phyloP scores from a whole-genome alignment of 2,113 vertebrate genomes.

The Brachyistius frenatus region DNA sequence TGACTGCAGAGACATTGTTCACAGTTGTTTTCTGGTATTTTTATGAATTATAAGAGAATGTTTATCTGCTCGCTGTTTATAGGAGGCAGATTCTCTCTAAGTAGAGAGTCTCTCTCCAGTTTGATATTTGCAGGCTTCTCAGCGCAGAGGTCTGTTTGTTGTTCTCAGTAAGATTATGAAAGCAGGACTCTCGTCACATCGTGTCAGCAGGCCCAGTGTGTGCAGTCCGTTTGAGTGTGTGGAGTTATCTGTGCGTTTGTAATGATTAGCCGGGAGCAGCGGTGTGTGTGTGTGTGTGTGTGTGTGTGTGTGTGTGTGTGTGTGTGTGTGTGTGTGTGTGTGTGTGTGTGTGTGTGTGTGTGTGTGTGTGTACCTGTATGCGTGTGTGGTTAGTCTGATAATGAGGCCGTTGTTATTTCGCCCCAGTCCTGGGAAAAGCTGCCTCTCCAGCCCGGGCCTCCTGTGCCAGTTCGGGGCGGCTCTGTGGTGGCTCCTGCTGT shows the following conservation, averaged over 20 bases:
- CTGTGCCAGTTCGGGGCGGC: slow-evolving; percentile 31
- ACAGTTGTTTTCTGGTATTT: neutral
- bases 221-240: slow-evolving; percentile 64
- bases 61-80: neutral
- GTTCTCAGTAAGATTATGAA: slow-evolving; percentile 58
- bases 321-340: slow-evolving; percentile 38
- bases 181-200: slow-evolving; percentile 40
- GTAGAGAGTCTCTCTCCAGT: neutral
- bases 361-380: slow-evolving; percentile 38
- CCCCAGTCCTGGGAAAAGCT: slow-evolving; percentile 84
- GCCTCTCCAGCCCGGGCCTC: slow-evolving; percentile 44
- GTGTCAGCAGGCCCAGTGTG: slow-evolving; percentile 47
- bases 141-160: slow-evolving; percentile 64
- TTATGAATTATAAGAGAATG: neutral
- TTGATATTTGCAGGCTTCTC: slow-evolving; percentile 29
- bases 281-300: slow-evolving; percentile 30
- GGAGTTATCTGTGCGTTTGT: slow-evolving; percentile 76
- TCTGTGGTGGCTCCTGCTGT: slow-evolving; percentile 80
- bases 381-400: slow-evolving; percentile 76
- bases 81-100: neutral
- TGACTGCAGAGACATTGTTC: neutral
- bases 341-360: slow-evolving; percentile 28
- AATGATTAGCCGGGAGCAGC: slow-evolving; percentile 79
- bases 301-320: slow-evolving; percentile 40
- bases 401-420: slow-evolving; percentile 67